These are phyloP conservation scores for Bagarius yarrelli DNA, from an alignment of 2,113 vertebrate species.

Conservation along the genomic window DNA sequence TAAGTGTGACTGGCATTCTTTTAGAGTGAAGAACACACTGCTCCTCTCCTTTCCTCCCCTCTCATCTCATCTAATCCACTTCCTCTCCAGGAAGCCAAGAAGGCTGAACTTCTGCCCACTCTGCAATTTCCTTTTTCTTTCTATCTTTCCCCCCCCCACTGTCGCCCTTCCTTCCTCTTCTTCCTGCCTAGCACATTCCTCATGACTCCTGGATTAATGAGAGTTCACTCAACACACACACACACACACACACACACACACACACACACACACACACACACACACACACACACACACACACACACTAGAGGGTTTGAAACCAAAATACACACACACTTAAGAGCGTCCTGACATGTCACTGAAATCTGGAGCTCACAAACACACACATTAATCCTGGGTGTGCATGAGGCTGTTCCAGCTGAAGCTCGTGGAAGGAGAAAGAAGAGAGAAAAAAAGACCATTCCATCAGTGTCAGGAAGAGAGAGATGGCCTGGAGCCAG, in stretches of 20 bases:
- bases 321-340: not conserved
- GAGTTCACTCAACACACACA: conserved; percentile 46
- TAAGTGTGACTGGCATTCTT: conserved; percentile 61
- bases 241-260: conserved; percentile 5
- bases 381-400: not conserved
- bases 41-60: conserved; percentile 15
- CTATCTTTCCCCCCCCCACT: conserved; percentile 55
- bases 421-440: not conserved
- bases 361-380: not conserved
- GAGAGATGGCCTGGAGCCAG: conserved; percentile 34
- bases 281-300: not conserved
- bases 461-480: conserved; percentile 42
- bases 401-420: not conserved
- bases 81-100: conserved; percentile 76
- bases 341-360: not conserved
- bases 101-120: conserved; percentile 74
- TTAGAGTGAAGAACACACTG: conserved; percentile 61
- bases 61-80: conserved; percentile 68
- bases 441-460: not conserved
- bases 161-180: conserved; percentile 28
- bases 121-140: conserved; percentile 75
- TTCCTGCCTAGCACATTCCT: conserved; percentile 54
- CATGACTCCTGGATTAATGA: conserved; percentile 61
- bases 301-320: not conserved
- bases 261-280: not conserved